Conservation (phyloP, 2,113 vertebrate species). For the Heterotis niloticus region DNA sequence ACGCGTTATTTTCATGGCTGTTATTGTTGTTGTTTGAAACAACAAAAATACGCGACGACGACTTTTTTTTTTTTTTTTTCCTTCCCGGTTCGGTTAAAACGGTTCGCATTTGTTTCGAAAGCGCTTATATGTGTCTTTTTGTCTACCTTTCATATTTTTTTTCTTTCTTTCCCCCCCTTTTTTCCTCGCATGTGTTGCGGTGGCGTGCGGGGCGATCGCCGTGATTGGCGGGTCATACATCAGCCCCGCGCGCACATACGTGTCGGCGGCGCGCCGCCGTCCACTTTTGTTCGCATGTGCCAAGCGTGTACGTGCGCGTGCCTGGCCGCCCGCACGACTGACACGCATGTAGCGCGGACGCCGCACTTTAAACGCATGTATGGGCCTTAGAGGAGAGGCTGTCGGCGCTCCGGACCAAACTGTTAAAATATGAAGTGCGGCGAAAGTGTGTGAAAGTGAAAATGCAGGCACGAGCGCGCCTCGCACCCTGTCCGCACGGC, state of each 20-base stretch:
- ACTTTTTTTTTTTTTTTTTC: constrained; percentile 52
- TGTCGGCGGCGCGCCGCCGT: constrained; percentile 43
- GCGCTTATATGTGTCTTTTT: constrained; percentile 13
- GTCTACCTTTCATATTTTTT: constrained; percentile 29
- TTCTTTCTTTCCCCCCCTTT: neutral
- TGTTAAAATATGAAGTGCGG: constrained; percentile 24
- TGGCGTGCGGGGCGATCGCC: constrained; percentile 22
- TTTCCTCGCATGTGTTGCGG: constrained; percentile 33
- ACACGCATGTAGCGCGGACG: constrained; percentile 2
- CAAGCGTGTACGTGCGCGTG: constrained; percentile 57
- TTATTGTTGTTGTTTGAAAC: constrained; percentile 49
- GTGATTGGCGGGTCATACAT: constrained; percentile 43
- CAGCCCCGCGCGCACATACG: constrained; percentile 36
- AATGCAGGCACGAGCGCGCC: neutral
- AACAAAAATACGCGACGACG: constrained; percentile 51
- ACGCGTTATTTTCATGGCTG: constrained; percentile 40
- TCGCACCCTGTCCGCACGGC: neutral
- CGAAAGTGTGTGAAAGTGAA: constrained; percentile 30
- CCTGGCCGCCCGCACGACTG: constrained; percentile 31
- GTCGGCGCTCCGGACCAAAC: constrained; percentile 7
- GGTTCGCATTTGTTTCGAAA: constrained; percentile 35
- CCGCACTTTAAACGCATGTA: constrained; percentile 24
- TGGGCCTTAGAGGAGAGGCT: constrained; percentile 30
- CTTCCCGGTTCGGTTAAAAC: constrained; percentile 35
- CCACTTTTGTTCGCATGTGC: constrained; percentile 57